phyloP scores from a whole-genome alignment of 2,797 vertebrate species.

The Otolemur crassicaudatus region DNA sequence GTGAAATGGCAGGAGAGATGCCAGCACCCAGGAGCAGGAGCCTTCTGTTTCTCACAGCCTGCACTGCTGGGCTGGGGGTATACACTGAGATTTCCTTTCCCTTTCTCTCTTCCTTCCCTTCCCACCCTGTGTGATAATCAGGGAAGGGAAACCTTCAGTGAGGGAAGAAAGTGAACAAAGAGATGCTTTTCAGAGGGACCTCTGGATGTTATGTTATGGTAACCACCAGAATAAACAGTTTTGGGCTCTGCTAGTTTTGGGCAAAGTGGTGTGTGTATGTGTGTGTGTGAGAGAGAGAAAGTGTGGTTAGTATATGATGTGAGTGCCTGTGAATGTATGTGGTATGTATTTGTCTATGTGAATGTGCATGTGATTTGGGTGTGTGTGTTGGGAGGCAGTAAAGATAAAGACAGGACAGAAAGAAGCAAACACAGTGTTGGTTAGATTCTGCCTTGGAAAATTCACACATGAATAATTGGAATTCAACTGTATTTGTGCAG shows the following conservation, averaged over 20 bases:
- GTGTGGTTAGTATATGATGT: background rate
- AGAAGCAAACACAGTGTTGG: background rate
- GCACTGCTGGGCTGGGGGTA: conserved; percentile 26
- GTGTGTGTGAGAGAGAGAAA: background rate
- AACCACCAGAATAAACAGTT: background rate
- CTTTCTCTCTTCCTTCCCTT: background rate
- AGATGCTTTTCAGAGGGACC: conserved; percentile 10
- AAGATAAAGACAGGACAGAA: conserved; percentile 45
- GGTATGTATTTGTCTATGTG: conserved; percentile 28
- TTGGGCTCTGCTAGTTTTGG: conserved; percentile 45
- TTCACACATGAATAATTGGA: conserved; percentile 49
- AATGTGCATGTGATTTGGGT: background rate
- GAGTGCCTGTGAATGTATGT: background rate
- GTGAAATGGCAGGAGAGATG: conserved; percentile 76
- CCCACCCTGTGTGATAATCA: conserved; percentile 15
- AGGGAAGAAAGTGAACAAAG: conserved; percentile 33
- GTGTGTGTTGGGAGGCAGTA: background rate
- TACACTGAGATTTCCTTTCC: conserved; percentile 42
- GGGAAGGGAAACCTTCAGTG: conserved; percentile 54
- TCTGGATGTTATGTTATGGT: conserved; percentile 5
- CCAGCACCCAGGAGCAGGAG: conserved; percentile 68
- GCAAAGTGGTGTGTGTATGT: background rate
- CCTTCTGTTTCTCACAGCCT: conserved; percentile 75
- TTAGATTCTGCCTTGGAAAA: conserved; percentile 49
- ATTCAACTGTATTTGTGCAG: conserved; percentile 43